These are phyloP conservation scores for Zaprionus lineosus DNA, from an alignment of 2,888 invertebrate species.

Conservation along the genomic window DNA sequence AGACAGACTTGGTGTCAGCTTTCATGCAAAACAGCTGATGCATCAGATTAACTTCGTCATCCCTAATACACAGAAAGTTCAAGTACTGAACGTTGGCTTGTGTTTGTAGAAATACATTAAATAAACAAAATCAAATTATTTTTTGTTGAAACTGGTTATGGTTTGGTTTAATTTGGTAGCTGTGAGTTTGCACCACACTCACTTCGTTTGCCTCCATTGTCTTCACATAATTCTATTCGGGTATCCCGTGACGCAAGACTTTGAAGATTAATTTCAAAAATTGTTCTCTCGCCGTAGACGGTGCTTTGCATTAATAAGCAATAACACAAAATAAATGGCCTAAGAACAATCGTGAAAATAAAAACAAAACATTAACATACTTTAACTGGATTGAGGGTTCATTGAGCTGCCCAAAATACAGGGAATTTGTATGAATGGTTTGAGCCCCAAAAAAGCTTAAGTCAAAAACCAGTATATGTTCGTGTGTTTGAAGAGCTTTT, in stretches of 20 bases:
- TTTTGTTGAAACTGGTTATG: conserved; percentile 60
- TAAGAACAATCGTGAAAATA: conserved; percentile 16
- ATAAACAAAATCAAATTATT: conserved; percentile 26
- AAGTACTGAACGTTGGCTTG: neutral
- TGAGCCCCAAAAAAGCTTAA: neutral
- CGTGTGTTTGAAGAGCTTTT: conserved; percentile 11
- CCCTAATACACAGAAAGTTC: neutral
- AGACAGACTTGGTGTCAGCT: too few species aligned
- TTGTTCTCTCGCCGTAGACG: conserved; percentile 9
- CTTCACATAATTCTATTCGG: too few species aligned
- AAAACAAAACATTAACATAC: conserved; percentile 7
- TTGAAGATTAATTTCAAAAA: conserved; percentile 48
- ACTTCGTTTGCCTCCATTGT: neutral
- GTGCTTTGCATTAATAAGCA: conserved; percentile 23
- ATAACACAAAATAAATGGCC: conserved; percentile 6
- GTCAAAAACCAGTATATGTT: conserved; percentile 15
- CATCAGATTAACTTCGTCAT: conserved; percentile 4
- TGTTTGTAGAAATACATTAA: neutral
- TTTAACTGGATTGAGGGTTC: conserved; percentile 15
- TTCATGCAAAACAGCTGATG: conserved; percentile 36
- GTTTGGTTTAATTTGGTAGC: conserved; percentile 33
- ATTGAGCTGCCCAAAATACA: conserved; percentile 21
- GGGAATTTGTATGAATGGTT: conserved; percentile 9
- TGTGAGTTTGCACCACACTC: conserved; percentile 1
- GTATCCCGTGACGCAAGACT: conserved; percentile 19